Percentiles rank a stretch among this genome's conserved stretches.
These are phyloP conservation scores for Cyphomyrmex costatus DNA, from an alignment of 1,140 invertebrate genomes.

Conservation along the genomic window DNA sequence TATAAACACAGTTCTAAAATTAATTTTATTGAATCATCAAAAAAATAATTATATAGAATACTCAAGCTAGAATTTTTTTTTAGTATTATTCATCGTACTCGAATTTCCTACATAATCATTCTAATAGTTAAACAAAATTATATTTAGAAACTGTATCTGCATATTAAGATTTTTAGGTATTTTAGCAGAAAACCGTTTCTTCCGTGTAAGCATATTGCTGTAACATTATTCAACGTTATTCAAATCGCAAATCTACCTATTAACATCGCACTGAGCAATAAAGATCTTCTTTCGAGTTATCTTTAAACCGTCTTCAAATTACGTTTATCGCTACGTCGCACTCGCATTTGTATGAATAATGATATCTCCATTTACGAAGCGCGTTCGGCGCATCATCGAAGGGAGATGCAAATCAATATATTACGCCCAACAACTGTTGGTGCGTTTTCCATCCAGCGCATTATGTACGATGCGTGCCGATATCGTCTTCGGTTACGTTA, in stretches of 20 bases:
- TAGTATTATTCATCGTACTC: no score
- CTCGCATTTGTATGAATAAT: slow-evolving; percentile 34
- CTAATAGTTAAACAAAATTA: no score
- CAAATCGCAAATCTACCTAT: neutral
- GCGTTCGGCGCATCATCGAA: neutral
- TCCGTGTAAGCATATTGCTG: neutral
- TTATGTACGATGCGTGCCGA: slow-evolving; percentile 22
- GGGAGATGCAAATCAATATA: slow-evolving; percentile 23
- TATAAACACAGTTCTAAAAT: no score
- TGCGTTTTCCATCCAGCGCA: slow-evolving; percentile 25
- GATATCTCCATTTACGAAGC: neutral
- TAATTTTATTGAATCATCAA: no score
- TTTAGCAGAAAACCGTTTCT: no score
- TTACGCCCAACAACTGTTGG: slow-evolving; percentile 18
- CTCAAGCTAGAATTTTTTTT: no score
- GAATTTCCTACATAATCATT: no score
- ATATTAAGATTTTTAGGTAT: no score
- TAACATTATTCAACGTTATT: neutral
- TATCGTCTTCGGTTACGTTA: slow-evolving; percentile 38
- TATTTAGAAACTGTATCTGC: no score
- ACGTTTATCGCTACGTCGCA: slow-evolving; percentile 14
- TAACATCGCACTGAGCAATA: neutral
- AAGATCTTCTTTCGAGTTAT: neutral
- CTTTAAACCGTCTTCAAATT: slow-evolving; percentile 11
- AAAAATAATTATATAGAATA: no score